Evolutionary conservation across 2,113 vertebrate species (phyloP).

Genomic region (Jacana jacana): DNA sequence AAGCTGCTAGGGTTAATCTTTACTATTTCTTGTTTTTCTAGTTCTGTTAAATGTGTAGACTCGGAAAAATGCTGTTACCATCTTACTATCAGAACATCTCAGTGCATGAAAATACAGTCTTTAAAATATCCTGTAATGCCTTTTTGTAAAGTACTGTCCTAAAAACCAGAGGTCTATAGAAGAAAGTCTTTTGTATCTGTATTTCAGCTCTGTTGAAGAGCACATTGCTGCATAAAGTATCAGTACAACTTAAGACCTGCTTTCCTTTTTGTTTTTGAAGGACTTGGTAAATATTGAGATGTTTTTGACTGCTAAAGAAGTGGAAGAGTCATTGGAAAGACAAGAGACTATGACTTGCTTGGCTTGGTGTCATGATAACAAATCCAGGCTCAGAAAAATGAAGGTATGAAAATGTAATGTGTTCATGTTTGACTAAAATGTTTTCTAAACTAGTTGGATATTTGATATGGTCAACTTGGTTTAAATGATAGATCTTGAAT

Average conservation of each 20-base stretch:
- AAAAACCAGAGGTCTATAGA: neutral
- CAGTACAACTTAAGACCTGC: neutral
- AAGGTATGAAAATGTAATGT: conserved; percentile 77
- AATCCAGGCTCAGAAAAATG: conserved; percentile 98
- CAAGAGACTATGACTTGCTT: conserved; percentile 96
- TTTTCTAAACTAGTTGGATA: neutral
- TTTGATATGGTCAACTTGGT: neutral
- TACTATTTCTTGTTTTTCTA: neutral
- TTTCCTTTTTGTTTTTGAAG: conserved; percentile 66
- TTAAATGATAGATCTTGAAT: neutral
- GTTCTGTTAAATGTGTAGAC: neutral
- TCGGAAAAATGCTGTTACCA: neutral
- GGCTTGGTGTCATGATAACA: conserved; percentile 99
- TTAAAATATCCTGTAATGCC: neutral
- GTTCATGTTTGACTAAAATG: neutral
- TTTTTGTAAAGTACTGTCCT: neutral
- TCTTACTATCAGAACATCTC: neutral
- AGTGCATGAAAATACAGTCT: neutral
- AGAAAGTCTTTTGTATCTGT: neutral
- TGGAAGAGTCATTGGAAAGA: conserved; percentile 96
- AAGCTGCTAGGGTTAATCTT: neutral
- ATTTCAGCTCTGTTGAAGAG: neutral
- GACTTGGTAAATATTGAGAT: conserved; percentile 99
- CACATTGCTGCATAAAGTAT: neutral
- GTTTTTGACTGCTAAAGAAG: conserved; percentile 99